Conservation (phyloP, 2,888 invertebrate genomes). For the Troides helena region DNA sequence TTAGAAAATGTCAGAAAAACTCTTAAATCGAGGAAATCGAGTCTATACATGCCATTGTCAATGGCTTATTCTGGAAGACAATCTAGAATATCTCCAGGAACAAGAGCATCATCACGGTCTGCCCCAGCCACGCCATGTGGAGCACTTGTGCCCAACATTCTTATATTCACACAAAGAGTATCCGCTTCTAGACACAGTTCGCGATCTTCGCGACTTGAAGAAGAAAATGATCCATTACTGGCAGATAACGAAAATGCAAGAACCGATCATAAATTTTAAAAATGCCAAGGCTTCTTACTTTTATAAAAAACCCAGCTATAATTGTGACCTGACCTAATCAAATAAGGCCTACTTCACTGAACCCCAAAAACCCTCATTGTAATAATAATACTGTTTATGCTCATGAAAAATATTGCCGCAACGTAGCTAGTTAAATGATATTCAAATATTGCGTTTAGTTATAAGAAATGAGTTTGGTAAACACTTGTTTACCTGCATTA, state of each 20-base stretch:
- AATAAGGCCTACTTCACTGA: constrained; percentile 45
- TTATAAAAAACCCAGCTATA: constrained; percentile 31
- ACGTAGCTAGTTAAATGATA: constrained; percentile 64
- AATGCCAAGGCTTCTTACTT: constrained; percentile 30
- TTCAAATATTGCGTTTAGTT: constrained; percentile 57
- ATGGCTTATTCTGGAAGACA: constrained; percentile 58
- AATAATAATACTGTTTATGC: constrained; percentile 63
- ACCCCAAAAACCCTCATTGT: constrained; percentile 52
- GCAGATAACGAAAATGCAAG: constrained; percentile 64
- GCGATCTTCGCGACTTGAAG: constrained; percentile 67
- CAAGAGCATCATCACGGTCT: constrained; percentile 86
- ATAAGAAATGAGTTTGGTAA: constrained; percentile 66
- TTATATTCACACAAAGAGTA: constrained; percentile 81
- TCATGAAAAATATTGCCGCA: constrained; percentile 58
- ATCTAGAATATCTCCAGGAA: constrained; percentile 63
- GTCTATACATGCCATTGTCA: constrained; percentile 84
- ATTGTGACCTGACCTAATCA: constrained; percentile 34
- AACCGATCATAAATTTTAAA: constrained; percentile 68
- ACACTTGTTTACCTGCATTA: constrained; percentile 75
- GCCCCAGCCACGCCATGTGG: constrained; percentile 90
- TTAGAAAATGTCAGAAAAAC: constrained; percentile 56
- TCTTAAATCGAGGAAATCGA: constrained; percentile 79
- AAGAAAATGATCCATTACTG: constrained; percentile 83
- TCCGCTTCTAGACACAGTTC: constrained; percentile 75
- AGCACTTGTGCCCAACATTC: constrained; percentile 82